Evolutionary conservation across 2,888 invertebrate genomes (phyloP).

Genomic region (Esperia sulphurella): DNA sequence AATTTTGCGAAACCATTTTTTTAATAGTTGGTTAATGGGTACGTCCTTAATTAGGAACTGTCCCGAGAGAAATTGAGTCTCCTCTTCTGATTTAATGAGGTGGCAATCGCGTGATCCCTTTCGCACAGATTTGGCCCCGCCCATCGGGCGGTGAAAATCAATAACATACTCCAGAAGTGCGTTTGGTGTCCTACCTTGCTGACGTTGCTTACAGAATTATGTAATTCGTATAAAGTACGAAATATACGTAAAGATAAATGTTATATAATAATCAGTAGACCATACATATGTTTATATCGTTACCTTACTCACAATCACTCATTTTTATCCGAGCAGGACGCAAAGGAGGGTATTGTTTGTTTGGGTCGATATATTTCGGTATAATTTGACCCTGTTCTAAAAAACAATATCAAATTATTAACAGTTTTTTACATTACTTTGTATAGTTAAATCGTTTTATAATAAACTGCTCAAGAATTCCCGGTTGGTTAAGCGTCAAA

Average conservation of each 20-base stretch:
- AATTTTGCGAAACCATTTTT: constrained; percentile 65
- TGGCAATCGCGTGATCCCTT: constrained; percentile 73
- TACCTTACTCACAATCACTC: no score
- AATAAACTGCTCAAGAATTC: no score
- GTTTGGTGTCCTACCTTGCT: constrained; percentile 68
- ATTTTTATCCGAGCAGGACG: no score
- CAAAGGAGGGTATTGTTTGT: no score
- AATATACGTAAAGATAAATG: not conserved
- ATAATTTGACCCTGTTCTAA: no score
- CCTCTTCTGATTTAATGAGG: constrained; percentile 74
- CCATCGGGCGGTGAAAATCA: constrained; percentile 76
- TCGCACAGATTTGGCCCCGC: constrained; percentile 73
- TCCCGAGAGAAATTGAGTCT: constrained; percentile 63
- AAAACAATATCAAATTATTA: no score
- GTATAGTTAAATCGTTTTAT: no score
- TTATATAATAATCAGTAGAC: no score
- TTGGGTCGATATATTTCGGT: no score
- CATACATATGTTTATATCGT: not conserved
- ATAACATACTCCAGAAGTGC: constrained; percentile 76
- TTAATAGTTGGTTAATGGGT: constrained; percentile 76
- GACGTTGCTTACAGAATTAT: constrained; percentile 51
- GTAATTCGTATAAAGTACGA: not conserved
- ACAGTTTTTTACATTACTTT: no score
- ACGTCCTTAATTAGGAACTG: constrained; percentile 76
- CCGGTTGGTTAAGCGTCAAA: no score